Conservation (phyloP, 1,140 invertebrate genomes). For the Lineus longissimus region DNA sequence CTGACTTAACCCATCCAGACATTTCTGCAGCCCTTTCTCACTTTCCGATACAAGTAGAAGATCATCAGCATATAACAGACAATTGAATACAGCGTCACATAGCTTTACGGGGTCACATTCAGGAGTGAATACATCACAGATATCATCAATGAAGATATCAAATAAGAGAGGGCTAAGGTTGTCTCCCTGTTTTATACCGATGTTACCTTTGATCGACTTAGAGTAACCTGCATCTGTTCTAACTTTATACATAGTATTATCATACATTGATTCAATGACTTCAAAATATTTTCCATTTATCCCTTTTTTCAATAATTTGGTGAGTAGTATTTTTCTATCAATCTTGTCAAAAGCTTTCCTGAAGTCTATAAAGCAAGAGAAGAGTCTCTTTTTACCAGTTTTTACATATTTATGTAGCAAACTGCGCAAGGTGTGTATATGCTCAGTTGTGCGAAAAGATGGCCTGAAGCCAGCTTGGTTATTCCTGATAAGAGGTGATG, state of each 20-base stretch:
- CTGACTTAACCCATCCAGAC: too few relatives aligned
- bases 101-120: too few relatives aligned
- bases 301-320: not conserved
- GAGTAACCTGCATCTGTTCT: not conserved
- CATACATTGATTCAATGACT: constrained; percentile 8
- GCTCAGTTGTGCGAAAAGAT: constrained; percentile 9
- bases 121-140: too few relatives aligned
- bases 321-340: not conserved
- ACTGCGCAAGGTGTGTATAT: constrained; percentile 13
- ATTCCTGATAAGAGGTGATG: constrained; percentile 5
- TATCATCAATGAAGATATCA: too few relatives aligned
- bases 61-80: not conserved
- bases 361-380: constrained; percentile 12
- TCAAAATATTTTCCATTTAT: constrained; percentile 10
- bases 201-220: not conserved
- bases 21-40: too few relatives aligned
- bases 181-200: too few relatives aligned
- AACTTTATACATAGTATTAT: not conserved
- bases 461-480: constrained; percentile 12
- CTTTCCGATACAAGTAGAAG: not conserved
- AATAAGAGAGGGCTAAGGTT: too few relatives aligned
- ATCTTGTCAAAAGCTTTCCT: constrained; percentile 10
- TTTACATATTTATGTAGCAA: constrained; percentile 15
- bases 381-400: constrained; percentile 1
- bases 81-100: too few relatives aligned